A percentile compares a stretch with the other conserved stretches of the same genome.
These are phyloP conservation scores for Anthrax anthrax DNA, from an alignment of 2,888 invertebrate genomes.

Conservation along the genomic window DNA sequence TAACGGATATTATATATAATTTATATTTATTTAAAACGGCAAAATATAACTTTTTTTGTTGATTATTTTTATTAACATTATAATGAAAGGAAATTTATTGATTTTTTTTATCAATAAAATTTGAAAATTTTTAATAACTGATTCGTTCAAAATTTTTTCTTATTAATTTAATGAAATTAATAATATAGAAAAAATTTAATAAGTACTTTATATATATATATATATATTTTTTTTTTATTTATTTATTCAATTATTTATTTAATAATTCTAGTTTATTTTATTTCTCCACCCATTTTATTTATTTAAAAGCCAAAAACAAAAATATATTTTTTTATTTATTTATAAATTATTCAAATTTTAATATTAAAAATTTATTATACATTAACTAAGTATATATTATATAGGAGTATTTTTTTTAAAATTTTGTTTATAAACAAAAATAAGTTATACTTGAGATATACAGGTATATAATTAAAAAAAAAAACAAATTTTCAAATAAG, in stretches of 20 bases:
- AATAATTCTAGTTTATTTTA: constrained; percentile 18
- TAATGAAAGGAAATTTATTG: too few relatives aligned
- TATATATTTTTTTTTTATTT: constrained; percentile 8
- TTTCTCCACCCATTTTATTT: constrained; percentile 9
- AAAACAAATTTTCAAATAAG: neutral
- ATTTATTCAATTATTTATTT: constrained; percentile 5
- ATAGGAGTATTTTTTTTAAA: too few relatives aligned
- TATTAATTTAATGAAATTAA: too few relatives aligned
- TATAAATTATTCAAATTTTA: constrained; percentile 7
- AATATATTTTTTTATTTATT: neutral
- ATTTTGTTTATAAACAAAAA: neutral
- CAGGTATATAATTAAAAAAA: neutral
- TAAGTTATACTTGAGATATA: too few relatives aligned
- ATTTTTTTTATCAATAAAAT: too few relatives aligned
- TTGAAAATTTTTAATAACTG: too few relatives aligned
- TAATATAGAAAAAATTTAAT: too few relatives aligned
- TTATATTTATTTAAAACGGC: too few relatives aligned
- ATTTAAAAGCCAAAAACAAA: neutral
- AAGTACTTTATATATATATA: too few relatives aligned
- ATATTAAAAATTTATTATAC: neutral
- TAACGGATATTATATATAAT: constrained; percentile 1
- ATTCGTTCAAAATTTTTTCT: too few relatives aligned
- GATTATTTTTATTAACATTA: too few relatives aligned
- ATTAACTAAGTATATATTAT: neutral
- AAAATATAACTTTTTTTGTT: too few relatives aligned